Evolutionary conservation across 1,140 invertebrate species (phyloP).

Genomic region (Diabrotica virgifera): DNA sequence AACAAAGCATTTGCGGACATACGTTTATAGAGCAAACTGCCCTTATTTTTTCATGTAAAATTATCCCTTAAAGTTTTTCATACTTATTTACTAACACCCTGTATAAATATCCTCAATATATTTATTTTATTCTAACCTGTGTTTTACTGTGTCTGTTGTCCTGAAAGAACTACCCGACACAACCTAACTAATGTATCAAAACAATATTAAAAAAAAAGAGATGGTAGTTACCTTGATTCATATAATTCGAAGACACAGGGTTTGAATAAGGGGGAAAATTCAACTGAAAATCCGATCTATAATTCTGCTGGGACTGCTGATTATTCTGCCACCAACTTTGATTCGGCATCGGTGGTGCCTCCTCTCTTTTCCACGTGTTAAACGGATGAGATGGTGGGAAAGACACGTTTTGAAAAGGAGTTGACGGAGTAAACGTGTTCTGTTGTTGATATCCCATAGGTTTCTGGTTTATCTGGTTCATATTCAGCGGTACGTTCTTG

Average conservation of each 20-base stretch:
- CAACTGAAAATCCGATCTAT: constrained; percentile 15
- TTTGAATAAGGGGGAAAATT: constrained; percentile 8
- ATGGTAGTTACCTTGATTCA: too few relatives aligned
- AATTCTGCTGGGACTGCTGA: constrained; percentile 20
- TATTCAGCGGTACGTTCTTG: constrained; percentile 5
- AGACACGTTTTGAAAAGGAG: constrained; percentile 21
- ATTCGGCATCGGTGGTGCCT: constrained; percentile 9
- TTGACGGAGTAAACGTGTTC: not conserved
- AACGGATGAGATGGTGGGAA: constrained; percentile 20
- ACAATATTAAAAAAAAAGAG: too few relatives aligned
- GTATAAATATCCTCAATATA: too few relatives aligned
- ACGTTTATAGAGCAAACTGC: too few relatives aligned
- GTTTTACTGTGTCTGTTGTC: too few relatives aligned
- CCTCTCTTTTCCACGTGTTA: constrained; percentile 17
- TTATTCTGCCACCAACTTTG: constrained; percentile 26
- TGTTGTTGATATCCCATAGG: constrained; percentile 7
- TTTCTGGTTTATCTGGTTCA: constrained; percentile 17
- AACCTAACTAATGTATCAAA: too few relatives aligned
- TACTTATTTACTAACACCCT: too few relatives aligned
- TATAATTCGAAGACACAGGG: not conserved
- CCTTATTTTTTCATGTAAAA: too few relatives aligned
- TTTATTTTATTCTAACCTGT: too few relatives aligned
- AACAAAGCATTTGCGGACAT: too few relatives aligned
- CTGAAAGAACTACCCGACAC: too few relatives aligned
- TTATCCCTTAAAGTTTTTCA: too few relatives aligned